phyloP scores from a whole-genome alignment of 2,888 invertebrate genomes.

The Digitonthophagus gazella region DNA sequence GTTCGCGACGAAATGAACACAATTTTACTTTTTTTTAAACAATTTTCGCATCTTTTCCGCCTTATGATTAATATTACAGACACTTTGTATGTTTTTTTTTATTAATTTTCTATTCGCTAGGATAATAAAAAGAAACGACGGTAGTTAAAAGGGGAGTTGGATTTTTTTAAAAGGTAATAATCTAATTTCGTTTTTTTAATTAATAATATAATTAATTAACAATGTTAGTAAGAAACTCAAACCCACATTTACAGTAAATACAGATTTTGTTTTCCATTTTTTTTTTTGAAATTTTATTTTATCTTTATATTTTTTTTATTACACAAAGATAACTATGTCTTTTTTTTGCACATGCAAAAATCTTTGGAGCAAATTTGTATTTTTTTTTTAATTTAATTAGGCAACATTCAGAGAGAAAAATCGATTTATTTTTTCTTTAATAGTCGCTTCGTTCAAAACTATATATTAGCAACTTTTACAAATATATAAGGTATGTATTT shows the following conservation, averaged over 20 bases:
- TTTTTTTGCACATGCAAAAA: conserved; percentile 44
- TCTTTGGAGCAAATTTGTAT: conserved; percentile 44
- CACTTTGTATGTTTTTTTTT: background rate
- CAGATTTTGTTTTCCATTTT: background rate
- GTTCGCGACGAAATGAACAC: background rate
- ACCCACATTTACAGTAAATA: background rate
- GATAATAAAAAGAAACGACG: background rate
- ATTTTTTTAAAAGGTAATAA: background rate
- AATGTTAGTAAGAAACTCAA: conserved; percentile 30
- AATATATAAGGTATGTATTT: conserved; percentile 39
- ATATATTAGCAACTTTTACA: conserved; percentile 40
- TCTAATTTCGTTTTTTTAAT: conserved; percentile 26
- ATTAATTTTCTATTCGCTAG: background rate
- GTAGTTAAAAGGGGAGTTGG: background rate
- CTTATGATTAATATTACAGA: background rate
- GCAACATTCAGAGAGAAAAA: conserved; percentile 45
- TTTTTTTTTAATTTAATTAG: conserved; percentile 34
- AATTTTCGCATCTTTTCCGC: background rate
- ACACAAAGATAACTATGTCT: background rate
- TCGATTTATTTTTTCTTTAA: conserved; percentile 19
- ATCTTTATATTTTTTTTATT: background rate
- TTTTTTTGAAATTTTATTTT: conserved; percentile 36
- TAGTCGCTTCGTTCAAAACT: conserved; percentile 12
- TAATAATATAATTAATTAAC: conserved; percentile 43
- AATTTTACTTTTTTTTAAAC: background rate